These are phyloP conservation scores for Coilia nasus DNA, from an alignment of 2,797 vertebrate species.

Conservation along the genomic window DNA sequence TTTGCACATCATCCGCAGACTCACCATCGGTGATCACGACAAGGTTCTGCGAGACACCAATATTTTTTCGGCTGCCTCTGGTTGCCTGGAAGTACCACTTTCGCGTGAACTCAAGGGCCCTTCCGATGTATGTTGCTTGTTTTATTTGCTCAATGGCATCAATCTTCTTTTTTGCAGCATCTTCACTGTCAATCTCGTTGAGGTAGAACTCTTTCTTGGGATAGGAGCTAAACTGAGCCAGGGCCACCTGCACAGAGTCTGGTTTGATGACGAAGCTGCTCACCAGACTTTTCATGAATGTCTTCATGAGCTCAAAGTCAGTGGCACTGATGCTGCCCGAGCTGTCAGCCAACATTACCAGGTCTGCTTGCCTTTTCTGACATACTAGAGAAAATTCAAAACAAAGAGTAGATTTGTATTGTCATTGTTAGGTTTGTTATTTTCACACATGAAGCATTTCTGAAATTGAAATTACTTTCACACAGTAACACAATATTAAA, in stretches of 20 bases:
- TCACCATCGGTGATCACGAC: slow-evolving; percentile 81
- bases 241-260: slow-evolving; percentile 70
- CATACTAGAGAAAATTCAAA: slow-evolving; percentile 68
- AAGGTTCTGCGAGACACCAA: slow-evolving; percentile 73
- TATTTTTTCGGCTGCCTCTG: slow-evolving; percentile 66
- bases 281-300: slow-evolving; percentile 71
- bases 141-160: slow-evolving; percentile 55
- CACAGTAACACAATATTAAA: no score
- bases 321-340: slow-evolving; percentile 68
- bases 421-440: no score
- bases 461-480: neutral
- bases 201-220: slow-evolving; percentile 76
- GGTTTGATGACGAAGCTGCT: slow-evolving; percentile 67
- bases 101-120: slow-evolving; percentile 47
- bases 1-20: slow-evolving; percentile 68
- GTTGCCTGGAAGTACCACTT: slow-evolving; percentile 69
- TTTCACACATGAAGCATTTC: neutral
- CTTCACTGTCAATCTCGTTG: slow-evolving; percentile 54
- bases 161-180: slow-evolving; percentile 62
- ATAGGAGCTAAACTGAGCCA: slow-evolving; percentile 77
- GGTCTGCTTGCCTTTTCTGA: slow-evolving; percentile 70
- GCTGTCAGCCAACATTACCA: slow-evolving; percentile 82
- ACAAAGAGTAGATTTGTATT: neutral
- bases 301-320: slow-evolving; percentile 75
- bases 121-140: slow-evolving; percentile 66